Base-by-base conservation (phyloP, 1,140 invertebrate species). In the Ditylenchus dipsaci region DNA sequence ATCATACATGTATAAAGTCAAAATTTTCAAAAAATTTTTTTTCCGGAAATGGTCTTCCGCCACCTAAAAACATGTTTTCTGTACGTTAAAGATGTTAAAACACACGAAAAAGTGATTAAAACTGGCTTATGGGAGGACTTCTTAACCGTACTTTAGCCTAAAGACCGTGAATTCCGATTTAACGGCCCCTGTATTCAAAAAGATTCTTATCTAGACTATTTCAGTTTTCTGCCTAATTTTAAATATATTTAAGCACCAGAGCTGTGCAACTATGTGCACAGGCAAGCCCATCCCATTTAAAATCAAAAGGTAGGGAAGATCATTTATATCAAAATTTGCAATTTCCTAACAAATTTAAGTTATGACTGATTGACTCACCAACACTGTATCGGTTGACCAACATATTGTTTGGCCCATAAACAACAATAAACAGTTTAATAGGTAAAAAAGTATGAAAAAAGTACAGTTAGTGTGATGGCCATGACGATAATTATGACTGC, bases 401-500 rank as follows among this genome's bases (percentile, higher is more conserved):
- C 80, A 56, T 83, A 82, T 61, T 79, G 74, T 47, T 70, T 72
- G n/a, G 76, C 76, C 17, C 60, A 69, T 15, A 74, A 53, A 53
- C 23, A 53, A 21, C 3, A 19, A 53, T 21, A 53, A 19, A 53
- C 43, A 45, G 43, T 53, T 53, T 5, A 8, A 53, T 3, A 3
- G 49, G 23, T 8, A 53, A 21, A 53, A 53, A 53, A 53, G n/a
- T 11, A 21, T 3, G n/a, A 3, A 53, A 53, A 21, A 21, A 26
- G n/a, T 15, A 76, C 76, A 0, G 76, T 76, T 27, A 78, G 65
- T n/a, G 76, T 78, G 15, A 78, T 38, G 13, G 85, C 83, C 67
- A 86, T 84, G 38, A 85, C 82, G 33, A 86, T 83, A 26, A 87
- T 81, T 7, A 87, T 83, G 26, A 84, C 79, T 13, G 84, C 83